A percentile compares a stretch with the other conserved stretches of the same genome.
Conservation (phyloP, 1,140 invertebrate genomes). For the Penaeus chinensis region DNA sequence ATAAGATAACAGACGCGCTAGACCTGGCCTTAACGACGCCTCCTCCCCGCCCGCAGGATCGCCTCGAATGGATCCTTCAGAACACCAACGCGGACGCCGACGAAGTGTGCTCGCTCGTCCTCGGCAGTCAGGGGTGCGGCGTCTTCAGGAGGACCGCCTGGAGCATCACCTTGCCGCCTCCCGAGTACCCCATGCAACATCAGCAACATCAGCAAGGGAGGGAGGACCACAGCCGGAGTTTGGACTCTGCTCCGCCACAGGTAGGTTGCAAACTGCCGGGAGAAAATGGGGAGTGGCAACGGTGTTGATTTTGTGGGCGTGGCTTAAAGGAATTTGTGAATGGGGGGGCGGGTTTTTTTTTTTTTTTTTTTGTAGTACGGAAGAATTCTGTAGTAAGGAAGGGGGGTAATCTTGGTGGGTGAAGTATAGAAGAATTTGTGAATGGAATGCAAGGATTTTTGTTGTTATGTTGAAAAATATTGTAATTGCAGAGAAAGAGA, state of each 20-base stretch:
- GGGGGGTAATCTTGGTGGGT: too few relatives aligned
- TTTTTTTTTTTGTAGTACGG: too few relatives aligned
- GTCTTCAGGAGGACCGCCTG: conserved; percentile 71
- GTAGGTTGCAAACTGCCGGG: background rate
- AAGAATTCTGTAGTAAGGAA: too few relatives aligned
- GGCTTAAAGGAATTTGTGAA: too few relatives aligned
- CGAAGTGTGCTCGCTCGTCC: conserved; percentile 35
- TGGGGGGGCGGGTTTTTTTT: too few relatives aligned
- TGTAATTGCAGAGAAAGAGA: too few relatives aligned
- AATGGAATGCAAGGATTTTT: too few relatives aligned
- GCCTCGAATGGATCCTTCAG: conserved; percentile 23
- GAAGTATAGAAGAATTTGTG: too few relatives aligned
- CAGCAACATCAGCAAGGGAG: background rate
- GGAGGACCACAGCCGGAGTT: background rate
- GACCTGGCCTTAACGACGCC: background rate
- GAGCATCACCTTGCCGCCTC: conserved; percentile 69
- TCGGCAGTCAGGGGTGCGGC: conserved; percentile 35
- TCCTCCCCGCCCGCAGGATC: background rate
- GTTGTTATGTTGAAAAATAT: too few relatives aligned
- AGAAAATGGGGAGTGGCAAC: background rate
- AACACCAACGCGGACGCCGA: conserved; percentile 29
- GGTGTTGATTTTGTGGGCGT: too few relatives aligned
- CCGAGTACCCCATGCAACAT: background rate
- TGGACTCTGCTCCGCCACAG: background rate
- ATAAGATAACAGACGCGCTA: background rate